Percentiles rank a stretch among this genome's conserved stretches.
These are phyloP conservation scores for Anolis apletophallus DNA, from an alignment of 2,797 vertebrate species.

Conservation along the genomic window DNA sequence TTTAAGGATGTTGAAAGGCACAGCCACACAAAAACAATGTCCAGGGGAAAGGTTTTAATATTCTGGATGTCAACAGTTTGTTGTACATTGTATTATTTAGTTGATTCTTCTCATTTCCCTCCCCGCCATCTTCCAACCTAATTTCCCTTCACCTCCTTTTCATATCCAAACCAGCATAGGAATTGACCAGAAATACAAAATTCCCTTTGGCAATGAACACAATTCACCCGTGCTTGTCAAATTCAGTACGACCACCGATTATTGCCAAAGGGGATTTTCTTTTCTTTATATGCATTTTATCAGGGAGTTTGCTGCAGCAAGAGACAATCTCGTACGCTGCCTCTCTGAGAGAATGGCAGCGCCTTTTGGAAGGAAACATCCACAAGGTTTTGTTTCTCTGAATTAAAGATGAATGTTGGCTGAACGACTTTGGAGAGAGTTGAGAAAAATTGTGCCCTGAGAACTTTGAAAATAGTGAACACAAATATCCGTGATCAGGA, in stretches of 20 bases:
- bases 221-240: constrained; percentile 69
- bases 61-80: constrained; percentile 56
- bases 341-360: constrained; percentile 23
- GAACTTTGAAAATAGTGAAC: too few relatives aligned
- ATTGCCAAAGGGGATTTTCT: constrained; percentile 52
- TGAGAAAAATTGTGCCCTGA: background rate
- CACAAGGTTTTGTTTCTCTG: constrained; percentile 17
- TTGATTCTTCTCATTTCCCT: constrained; percentile 17
- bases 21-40: constrained; percentile 39
- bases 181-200: constrained; percentile 69
- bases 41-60: constrained; percentile 41
- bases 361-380: constrained; percentile 20
- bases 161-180: constrained; percentile 62
- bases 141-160: constrained; percentile 63
- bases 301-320: constrained; percentile 36
- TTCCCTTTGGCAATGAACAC: constrained; percentile 50
- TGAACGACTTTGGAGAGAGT: background rate
- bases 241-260: constrained; percentile 67
- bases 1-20: background rate
- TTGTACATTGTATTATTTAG: constrained; percentile 56
- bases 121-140: background rate
- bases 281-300: constrained; percentile 59
- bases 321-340: constrained; percentile 35
- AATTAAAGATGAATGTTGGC: background rate
- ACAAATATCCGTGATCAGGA: background rate